Evolutionary conservation across 2,888 invertebrate genomes (phyloP), one percentile per base, ranked within the genome.

Genomic region (Sesia apiformis): DNA sequence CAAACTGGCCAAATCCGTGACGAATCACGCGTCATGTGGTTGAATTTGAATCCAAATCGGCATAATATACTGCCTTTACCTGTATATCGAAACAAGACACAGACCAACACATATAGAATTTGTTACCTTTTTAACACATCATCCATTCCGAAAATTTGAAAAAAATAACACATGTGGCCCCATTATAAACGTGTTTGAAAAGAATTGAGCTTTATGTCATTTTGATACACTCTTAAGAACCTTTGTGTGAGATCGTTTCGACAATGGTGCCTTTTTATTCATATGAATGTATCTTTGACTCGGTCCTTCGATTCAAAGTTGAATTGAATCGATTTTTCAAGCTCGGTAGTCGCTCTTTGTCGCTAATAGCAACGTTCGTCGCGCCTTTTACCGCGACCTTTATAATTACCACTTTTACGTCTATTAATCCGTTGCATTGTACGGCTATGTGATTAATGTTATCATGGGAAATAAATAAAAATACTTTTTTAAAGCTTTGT

Each of bases 281-380:
- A 73, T 77, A 78, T 81, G 82, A 82, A 81, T 76, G 23, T 23
- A 74, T 64, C 66, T 75, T 68, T 64, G 67, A 66, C 70, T 72
- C 71, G 67, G 64, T 64, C 67, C 70, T 72, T 77, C 75, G 79
- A 82, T 82, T 82, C 76, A 64, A 60, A 63, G 70, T 79, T 85
- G 83, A 85, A 87, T 86, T 83, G 78, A 80, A 83, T 74, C 87
- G 79, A 89, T 89, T 87, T 86, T 88, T 89, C 89, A 87, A 87
- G 84, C 88, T 87, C 79, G 67, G 86, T 87, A 87, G 85, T 84
- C 73, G 66, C 62, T 78, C 66, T 81, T 89, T 88, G 87, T 87
- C 77, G 73, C 73, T 76, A 75, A 79, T 81, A 78, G 83, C 69
- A 61, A 63, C 67, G 59, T 75, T 78, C 70, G 73, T 68, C 69